These are phyloP conservation scores for Melanogrammus aeglefinus DNA, from an alignment of 2,797 vertebrate species.

Conservation along the genomic window DNA sequence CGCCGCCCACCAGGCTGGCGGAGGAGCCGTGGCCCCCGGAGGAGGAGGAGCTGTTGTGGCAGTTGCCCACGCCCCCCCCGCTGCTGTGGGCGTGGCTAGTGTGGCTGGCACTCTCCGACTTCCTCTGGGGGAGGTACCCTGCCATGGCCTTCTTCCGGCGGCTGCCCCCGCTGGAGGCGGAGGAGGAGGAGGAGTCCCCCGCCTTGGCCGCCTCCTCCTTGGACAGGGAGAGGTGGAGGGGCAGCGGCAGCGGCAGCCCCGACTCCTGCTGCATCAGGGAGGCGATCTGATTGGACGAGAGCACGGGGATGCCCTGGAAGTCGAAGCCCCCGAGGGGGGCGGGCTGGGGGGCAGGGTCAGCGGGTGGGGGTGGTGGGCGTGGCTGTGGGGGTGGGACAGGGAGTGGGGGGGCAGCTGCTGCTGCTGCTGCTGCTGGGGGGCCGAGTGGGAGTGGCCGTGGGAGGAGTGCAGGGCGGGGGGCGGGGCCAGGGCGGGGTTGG, in stretches of 20 bases:
- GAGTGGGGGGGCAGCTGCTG: constrained; percentile 76
- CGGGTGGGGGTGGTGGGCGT: constrained; percentile 78
- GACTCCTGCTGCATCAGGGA: constrained; percentile 81
- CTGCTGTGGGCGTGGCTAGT: constrained; percentile 29
- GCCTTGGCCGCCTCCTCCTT: constrained; percentile 73
- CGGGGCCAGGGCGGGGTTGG: constrained; percentile 73
- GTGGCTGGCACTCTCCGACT: constrained; percentile 60
- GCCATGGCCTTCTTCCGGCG: constrained; percentile 81
- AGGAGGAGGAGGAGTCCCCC: constrained; percentile 53
- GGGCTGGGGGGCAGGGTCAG: constrained; percentile 77
- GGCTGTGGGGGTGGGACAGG: constrained; percentile 77
- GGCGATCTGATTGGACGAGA: constrained; percentile 80
- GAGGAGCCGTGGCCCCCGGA: constrained; percentile 72
- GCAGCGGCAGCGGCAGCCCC: constrained; percentile 76
- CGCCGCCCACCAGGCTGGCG: constrained; percentile 71
- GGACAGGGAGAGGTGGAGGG: constrained; percentile 76
- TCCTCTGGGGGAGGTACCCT: constrained; percentile 80
- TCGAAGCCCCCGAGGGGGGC: constrained; percentile 76
- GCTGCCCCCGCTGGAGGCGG: constrained; percentile 65
- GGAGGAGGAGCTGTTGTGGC: constrained; percentile 71
- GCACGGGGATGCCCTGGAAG: constrained; percentile 81
- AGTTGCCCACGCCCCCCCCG: constrained; percentile 56
- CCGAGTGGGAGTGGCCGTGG: constrained; percentile 67
- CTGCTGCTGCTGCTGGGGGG: constrained; percentile 73
- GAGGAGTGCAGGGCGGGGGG: constrained; percentile 78